These are phyloP conservation scores for Ips nitidus DNA, from an alignment of 1,140 invertebrate genomes.

Conservation along the genomic window DNA sequence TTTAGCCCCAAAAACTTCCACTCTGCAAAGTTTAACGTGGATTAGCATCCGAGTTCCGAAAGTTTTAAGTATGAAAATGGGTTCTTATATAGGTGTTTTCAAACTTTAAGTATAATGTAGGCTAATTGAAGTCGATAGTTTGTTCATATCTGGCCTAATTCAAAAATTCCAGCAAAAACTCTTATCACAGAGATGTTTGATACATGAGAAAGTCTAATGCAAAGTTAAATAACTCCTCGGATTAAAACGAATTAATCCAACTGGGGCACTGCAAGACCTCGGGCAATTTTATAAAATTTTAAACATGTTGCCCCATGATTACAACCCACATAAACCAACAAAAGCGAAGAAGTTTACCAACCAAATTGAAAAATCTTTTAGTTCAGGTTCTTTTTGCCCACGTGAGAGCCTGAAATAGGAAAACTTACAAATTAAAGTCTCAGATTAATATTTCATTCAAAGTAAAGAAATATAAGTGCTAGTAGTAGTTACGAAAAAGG, in stretches of 20 bases:
- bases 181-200: too few relatives aligned
- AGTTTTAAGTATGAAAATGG: slow-evolving; percentile 30
- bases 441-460: too few relatives aligned
- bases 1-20: slow-evolving; percentile 29
- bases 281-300: slow-evolving; percentile 14
- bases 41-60: slow-evolving; percentile 30
- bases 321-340: too few relatives aligned
- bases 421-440: too few relatives aligned
- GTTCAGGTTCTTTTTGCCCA: too few relatives aligned
- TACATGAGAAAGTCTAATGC: neutral
- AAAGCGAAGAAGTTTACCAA: too few relatives aligned
- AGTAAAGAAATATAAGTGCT: too few relatives aligned
- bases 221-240: slow-evolving; percentile 2
- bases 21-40: slow-evolving; percentile 32
- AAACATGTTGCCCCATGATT: slow-evolving; percentile 11
- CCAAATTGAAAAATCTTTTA: too few relatives aligned
- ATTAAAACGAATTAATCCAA: slow-evolving; percentile 14
- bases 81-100: slow-evolving; percentile 24
- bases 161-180: too few relatives aligned
- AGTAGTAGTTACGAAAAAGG: too few relatives aligned
- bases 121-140: slow-evolving; percentile 23
- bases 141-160: neutral
- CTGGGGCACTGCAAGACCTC: slow-evolving; percentile 4
- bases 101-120: slow-evolving; percentile 15
- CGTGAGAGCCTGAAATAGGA: too few relatives aligned